Base-by-base conservation (phyloP, 2,888 invertebrate species). In the Ochropleura plecta region DNA sequence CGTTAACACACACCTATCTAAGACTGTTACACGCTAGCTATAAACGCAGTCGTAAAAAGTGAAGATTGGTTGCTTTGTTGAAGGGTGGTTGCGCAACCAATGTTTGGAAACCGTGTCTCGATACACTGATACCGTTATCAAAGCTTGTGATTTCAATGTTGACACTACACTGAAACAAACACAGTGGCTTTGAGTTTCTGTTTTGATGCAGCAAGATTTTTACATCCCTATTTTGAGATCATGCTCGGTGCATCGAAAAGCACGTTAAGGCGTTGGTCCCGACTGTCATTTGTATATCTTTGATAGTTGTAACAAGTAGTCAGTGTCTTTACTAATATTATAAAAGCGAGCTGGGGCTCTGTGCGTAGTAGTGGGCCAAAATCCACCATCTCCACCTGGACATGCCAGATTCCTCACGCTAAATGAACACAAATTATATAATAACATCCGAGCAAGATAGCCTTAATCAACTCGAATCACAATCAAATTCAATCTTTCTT, bases 41-140 rank as follows among this genome's bases (percentile, higher is more conserved):
- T 93, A 93, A 93, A 92, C 74, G 71, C 82, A 79, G 86, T 92
- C 92, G 91, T 94, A 93, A 93, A 92, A 93, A 88, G 86, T 86
- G 90, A 92, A 89, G 92, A 92, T 92, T 94, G 92, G 86, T 86
- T 88, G 82, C 82, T 81, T 59, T 59, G 40, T 40, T 40, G 59
- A 16, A 59, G 81, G 74, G 70, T 74, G 87, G 89, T 93, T 94
- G 92, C 91, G 93, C 91, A 94, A 94, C 89, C 90, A 86, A 85
- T 90, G 92, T 92, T 92, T 93, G 88, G 86, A 92, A 91, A 92
- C 89, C 88, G 82, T 92, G 91, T 93, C 93, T 90, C 75, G 87
- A 82, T 81, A 76, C 85, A 90, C 87, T 92, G 92, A 92, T 93
- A 93, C 91, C 89, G 16, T 59, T 59, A 59, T 59, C 59, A 59